Evolutionary conservation across 2,113 vertebrate species (phyloP).

Genomic region (Bujurquina vittata): DNA sequence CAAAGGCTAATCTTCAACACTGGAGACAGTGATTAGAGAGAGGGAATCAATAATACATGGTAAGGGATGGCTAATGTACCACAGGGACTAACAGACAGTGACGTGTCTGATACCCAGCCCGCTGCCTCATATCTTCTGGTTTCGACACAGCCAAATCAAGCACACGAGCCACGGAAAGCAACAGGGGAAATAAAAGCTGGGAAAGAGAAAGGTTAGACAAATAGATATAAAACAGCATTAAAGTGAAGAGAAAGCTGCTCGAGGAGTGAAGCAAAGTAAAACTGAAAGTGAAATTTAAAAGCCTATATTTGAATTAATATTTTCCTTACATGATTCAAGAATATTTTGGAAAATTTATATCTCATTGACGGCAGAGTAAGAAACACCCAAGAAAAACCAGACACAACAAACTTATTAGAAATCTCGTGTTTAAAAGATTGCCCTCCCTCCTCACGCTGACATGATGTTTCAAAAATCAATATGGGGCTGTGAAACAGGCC

Average conservation of each 20-base stretch:
- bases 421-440: slow-evolving; percentile 32
- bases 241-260: slow-evolving; percentile 7
- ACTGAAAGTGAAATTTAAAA: not conserved
- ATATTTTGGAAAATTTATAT: slow-evolving; percentile 38
- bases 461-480: slow-evolving; percentile 79
- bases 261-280: not conserved
- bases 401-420: slow-evolving; percentile 60
- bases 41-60: slow-evolving; percentile 78
- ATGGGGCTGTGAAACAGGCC: slow-evolving; percentile 71
- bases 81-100: slow-evolving; percentile 64
- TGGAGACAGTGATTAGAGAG: slow-evolving; percentile 71
- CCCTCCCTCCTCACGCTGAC: slow-evolving; percentile 57
- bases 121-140: slow-evolving; percentile 55
- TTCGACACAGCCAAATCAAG: slow-evolving; percentile 50
- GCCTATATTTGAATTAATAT: not conserved
- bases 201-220: slow-evolving; percentile 55
- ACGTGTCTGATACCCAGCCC: slow-evolving; percentile 50
- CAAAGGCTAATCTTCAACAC: slow-evolving; percentile 67
- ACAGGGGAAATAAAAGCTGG: slow-evolving; percentile 71
- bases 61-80: slow-evolving; percentile 77
- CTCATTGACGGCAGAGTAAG: slow-evolving; percentile 33
- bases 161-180: slow-evolving; percentile 48
- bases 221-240: slow-evolving; percentile 36
- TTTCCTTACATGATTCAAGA: slow-evolving; percentile 17
- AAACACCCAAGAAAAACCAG: slow-evolving; percentile 30